A percentile compares a stretch with the other conserved stretches of the same genome.
These are phyloP conservation scores for Mantis religiosa DNA, from an alignment of 2,888 invertebrate species.

Conservation along the genomic window DNA sequence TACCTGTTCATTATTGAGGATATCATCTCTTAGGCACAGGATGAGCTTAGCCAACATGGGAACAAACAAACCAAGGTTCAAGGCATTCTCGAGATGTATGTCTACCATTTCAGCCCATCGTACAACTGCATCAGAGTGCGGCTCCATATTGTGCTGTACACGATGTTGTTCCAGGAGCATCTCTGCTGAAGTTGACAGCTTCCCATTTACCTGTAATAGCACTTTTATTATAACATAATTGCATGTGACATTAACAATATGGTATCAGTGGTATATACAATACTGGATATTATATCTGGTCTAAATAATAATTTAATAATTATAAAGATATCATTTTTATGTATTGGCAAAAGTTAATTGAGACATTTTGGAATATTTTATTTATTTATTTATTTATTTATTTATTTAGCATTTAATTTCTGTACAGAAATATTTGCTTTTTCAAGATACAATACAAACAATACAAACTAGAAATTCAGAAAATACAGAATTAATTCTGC, in stretches of 20 bases:
- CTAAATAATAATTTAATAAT: no score
- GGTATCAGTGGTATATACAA: slow-evolving; percentile 40
- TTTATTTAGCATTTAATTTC: no score
- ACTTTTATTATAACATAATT: not conserved
- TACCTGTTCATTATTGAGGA: slow-evolving; percentile 55
- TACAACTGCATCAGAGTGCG: slow-evolving; percentile 63
- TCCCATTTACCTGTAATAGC: slow-evolving; percentile 60
- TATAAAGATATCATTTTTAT: no score
- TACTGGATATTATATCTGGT: no score
- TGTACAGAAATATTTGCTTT: no score
- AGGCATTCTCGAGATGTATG: slow-evolving; percentile 74
- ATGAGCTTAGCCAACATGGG: slow-evolving; percentile 67
- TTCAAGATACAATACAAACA: no score
- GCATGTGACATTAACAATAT: no score
- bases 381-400: no score
- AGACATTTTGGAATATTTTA: no score
- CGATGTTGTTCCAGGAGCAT: slow-evolving; percentile 88
- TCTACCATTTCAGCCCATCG: slow-evolving; percentile 76
- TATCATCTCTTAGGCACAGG: slow-evolving; percentile 60
- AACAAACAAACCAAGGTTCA: slow-evolving; percentile 76
- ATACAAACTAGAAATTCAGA: no score
- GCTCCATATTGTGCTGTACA: slow-evolving; percentile 83
- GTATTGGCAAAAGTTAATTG: no score
- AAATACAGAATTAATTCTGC: no score
- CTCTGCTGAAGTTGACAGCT: slow-evolving; percentile 75